Evolutionary conservation across 1,140 invertebrate species (phyloP), one percentile per base, ranked within the genome.

Genomic region (Bombus cullumanus): DNA sequence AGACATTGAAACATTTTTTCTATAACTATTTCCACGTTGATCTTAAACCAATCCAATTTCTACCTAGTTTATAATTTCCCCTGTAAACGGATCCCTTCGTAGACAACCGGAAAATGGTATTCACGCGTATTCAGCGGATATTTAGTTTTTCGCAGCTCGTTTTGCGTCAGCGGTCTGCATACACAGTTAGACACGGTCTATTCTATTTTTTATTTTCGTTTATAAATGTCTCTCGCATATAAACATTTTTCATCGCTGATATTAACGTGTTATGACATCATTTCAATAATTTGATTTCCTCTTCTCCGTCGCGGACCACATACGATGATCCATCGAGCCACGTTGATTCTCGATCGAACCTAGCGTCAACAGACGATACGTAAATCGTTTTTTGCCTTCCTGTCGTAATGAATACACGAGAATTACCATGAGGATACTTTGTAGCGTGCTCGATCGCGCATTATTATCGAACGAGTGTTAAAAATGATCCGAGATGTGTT

Each of bases 401-500:
- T 9, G 31, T 3, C 15, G 1, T 22, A 68, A 68, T 18, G 34
- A 69, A 69, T 22, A 69, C 8, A 25, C 34, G 22, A 22, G 68
- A 69, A 71, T 62, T n/a, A 62, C 59, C 47, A 53, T 22, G 47
- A 53, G 18, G 69, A 71, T 71, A 41, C 68, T 39, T 69, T 39
- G 13, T 28, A 39, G 28, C 13, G n/a, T 37, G 72, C 72, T 57
- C 10, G 57, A 47, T 66, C 72, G 82, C 12, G 83, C 77, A 68
- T 59, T 81, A 81, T 68, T 74, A 85, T 81, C 78, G 43, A 74
- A 74, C 71, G 69, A 59, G 84, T 57, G 22, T 85, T 81, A 85
- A 81, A 81, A 85, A 85, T 81, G 84, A 81, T 12, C 43, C 84
- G 78, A 64, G 83, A 81, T 75, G 79, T 28, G 84, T 85, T 85